Conservation (phyloP, 2,113 vertebrate genomes). For the Chrysochloris asiatica region DNA sequence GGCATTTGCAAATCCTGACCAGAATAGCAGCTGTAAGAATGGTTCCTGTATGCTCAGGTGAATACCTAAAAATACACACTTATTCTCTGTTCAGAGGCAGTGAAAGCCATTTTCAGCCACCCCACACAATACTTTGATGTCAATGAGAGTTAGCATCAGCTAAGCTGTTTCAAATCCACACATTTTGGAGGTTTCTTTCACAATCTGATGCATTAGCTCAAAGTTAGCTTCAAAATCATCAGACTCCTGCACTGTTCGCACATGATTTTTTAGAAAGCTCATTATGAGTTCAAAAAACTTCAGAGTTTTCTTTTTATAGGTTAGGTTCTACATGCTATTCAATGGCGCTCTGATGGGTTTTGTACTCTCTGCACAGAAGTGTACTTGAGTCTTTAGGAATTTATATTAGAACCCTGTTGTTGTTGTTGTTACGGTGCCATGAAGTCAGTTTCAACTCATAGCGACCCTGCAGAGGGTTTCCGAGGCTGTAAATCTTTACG, state of each 20-base stretch:
- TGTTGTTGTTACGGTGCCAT: too few relatives aligned
- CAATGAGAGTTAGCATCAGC: conserved; percentile 57
- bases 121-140: conserved; percentile 65
- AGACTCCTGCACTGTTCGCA: background rate
- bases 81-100: conserved; percentile 58
- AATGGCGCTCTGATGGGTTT: background rate
- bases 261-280: conserved; percentile 44
- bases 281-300: conserved; percentile 45
- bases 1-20: conserved; percentile 54
- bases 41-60: conserved; percentile 63
- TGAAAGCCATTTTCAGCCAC: conserved; percentile 65
- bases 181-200: conserved; percentile 23
- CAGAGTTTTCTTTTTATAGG: conserved; percentile 33
- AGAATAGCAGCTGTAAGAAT: conserved; percentile 61
- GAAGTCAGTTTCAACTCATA: too few relatives aligned
- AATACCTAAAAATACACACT: conserved; percentile 74
- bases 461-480: too few relatives aligned
- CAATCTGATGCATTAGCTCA: conserved; percentile 56
- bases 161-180: conserved; percentile 42
- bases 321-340: background rate
- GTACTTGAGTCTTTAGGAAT: background rate
- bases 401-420: too few relatives aligned
- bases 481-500: too few relatives aligned
- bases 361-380: background rate
- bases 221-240: conserved; percentile 37